Evolutionary conservation across 2,888 invertebrate species (phyloP).

Genomic region (Limnephilus marmoratus): DNA sequence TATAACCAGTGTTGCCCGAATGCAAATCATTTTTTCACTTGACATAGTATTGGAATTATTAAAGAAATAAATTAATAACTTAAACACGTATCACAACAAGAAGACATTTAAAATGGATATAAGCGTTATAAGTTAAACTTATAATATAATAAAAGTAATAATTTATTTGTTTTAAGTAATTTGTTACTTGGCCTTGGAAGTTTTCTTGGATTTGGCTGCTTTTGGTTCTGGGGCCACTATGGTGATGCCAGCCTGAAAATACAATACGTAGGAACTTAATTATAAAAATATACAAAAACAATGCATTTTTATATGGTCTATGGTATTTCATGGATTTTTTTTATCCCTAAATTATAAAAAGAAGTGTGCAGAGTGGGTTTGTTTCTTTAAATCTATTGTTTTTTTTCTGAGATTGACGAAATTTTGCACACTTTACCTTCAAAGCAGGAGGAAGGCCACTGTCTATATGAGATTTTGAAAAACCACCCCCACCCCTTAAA

Average conservation of each 20-base stretch:
- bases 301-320: too few relatives aligned
- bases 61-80: neutral
- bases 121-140: neutral
- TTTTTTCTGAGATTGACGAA: too few relatives aligned
- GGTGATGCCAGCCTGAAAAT: constrained; percentile 49
- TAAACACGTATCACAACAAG: constrained; percentile 18
- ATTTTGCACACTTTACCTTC: too few relatives aligned
- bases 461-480: too few relatives aligned
- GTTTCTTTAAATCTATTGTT: too few relatives aligned
- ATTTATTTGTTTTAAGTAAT: neutral
- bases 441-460: too few relatives aligned
- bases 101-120: constrained; percentile 8
- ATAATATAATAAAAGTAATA: neutral
- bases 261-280: neutral
- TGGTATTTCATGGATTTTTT: too few relatives aligned
- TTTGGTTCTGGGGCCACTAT: neutral
- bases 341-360: too few relatives aligned
- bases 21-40: neutral
- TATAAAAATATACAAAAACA: neutral
- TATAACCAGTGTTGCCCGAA: neutral
- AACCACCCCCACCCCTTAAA: too few relatives aligned
- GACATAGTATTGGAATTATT: neutral
- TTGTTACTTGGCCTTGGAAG: constrained; percentile 40
- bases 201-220: constrained; percentile 36
- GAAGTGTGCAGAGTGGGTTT: too few relatives aligned